Base-by-base conservation (phyloP, 2,888 invertebrate species). In the Bugulina stolonifera region DNA sequence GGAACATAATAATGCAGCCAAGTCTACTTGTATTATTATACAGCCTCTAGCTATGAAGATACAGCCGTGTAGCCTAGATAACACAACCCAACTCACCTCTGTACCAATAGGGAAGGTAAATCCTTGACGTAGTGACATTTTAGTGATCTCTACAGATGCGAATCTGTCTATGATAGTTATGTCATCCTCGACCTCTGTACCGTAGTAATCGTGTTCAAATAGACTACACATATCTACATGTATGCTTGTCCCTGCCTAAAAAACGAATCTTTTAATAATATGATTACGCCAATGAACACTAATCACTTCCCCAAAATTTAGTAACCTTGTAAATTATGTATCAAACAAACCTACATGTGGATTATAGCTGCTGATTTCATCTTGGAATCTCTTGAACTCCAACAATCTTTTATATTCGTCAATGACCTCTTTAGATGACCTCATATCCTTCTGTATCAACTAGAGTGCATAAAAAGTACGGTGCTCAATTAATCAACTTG, bases 291-390 rank as follows among this genome's bases (percentile, higher is more conserved):
- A n/a, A n/a, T n/a, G n/a, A n/a, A n/a, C n/a, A n/a, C n/a, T n/a
- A n/a, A n/a, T n/a, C n/a, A n/a, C n/a, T n/a, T n/a, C n/a, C n/a
- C n/a, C n/a, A n/a, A n/a, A n/a, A n/a, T n/a, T n/a, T n/a, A n/a
- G n/a, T n/a, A n/a, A n/a, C n/a, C n/a, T 52, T 14, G 22, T 14
- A 52, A 52, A 52, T 14, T 14, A 14, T 52, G 52, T 14, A 52
- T 22, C 10, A 52, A 22, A 14, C 14, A 22, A 14, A 64, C 64
- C 10, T 32, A 64, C 64, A 18, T 64, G 32, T 64, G 64, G 64
- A n/a, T 64, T 64, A 32, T 64, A 64, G 64, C 64, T 64, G 27
- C n/a, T 27, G 25, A 64, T 64, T 27, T 64, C 64, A 27, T 64
- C 64, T 32, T 64, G 64, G 32, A 64, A 64, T 32, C 64, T 25